Evolutionary conservation across 2,888 invertebrate species (phyloP).

Genomic region (Nemapogon koenigi): DNA sequence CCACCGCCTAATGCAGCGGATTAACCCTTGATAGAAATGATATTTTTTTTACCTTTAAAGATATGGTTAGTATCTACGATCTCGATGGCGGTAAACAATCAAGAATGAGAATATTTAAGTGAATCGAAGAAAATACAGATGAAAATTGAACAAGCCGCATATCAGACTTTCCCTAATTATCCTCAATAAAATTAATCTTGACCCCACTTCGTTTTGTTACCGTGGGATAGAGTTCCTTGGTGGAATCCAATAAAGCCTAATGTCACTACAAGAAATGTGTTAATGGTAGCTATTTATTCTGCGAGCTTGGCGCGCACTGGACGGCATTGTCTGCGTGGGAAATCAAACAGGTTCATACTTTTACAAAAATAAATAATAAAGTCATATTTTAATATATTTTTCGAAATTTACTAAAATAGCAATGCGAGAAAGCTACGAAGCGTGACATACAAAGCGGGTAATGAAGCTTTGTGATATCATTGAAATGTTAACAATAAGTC

Average conservation of each 20-base stretch:
- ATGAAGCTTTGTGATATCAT: no score
- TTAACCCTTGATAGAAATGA: no score
- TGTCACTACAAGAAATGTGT: slow-evolving; percentile 46
- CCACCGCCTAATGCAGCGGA: no score
- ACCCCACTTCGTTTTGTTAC: slow-evolving; percentile 26
- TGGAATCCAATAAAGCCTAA: slow-evolving; percentile 42
- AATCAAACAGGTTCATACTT: slow-evolving; percentile 14
- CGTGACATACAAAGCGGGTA: no score
- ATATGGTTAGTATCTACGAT: no score
- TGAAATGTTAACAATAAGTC: not conserved
- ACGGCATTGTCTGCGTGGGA: slow-evolving; percentile 22
- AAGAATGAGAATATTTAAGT: no score
- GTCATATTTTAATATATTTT: not conserved
- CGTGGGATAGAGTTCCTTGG: slow-evolving; percentile 36
- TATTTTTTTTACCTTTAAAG: no score
- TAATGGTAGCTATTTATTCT: slow-evolving; percentile 43
- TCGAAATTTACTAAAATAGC: no score
- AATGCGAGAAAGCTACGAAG: not conserved
- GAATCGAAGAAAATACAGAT: not conserved
- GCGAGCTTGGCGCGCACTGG: slow-evolving; percentile 18
- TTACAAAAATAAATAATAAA: not conserved
- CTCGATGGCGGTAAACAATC: no score
- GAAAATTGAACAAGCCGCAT: not conserved
- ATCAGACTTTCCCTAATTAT: slow-evolving; percentile 17
- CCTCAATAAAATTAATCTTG: slow-evolving; percentile 28